Percentiles rank a stretch among this genome's conserved stretches.
Evolutionary conservation across 2,797 vertebrate genomes (phyloP).

Genomic region (Chaetophractus vellerosus): DNA sequence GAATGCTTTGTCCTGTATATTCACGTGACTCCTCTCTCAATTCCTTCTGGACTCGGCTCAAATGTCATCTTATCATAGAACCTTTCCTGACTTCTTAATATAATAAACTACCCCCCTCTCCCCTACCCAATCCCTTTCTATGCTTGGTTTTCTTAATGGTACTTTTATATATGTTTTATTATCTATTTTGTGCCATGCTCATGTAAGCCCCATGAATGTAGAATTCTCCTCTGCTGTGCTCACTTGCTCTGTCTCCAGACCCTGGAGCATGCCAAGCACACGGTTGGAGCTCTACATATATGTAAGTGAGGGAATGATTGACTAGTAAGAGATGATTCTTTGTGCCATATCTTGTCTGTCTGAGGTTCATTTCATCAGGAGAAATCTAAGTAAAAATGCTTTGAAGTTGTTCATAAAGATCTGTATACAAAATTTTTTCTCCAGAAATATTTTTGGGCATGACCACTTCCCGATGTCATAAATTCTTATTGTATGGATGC

Average conservation of each 20-base stretch:
- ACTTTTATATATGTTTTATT: not conserved
- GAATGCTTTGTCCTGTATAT: not conserved
- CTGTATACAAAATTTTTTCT: not conserved
- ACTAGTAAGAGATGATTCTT: not conserved
- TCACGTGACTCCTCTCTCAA: no score
- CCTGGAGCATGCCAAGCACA: rapidly evolving
- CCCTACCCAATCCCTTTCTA: not conserved
- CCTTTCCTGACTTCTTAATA: not conserved
- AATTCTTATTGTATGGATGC: not conserved
- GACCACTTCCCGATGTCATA: rapidly evolving
- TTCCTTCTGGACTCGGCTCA: no score
- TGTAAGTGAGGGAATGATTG: rapidly evolving
- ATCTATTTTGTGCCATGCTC: not conserved
- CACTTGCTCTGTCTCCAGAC: not conserved
- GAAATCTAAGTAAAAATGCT: not conserved
- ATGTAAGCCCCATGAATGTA: not conserved
- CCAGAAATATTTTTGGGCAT: not conserved
- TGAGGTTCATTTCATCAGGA: not conserved
- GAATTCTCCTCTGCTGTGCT: not conserved
- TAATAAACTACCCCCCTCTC: not conserved
- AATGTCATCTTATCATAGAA: no score
- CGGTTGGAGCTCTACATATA: rapidly evolving
- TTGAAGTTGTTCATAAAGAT: not conserved
- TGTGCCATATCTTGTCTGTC: rapidly evolving
- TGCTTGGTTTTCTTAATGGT: not conserved